Base-by-base conservation (phyloP, 2,113 vertebrate species). In the Leptobrachium ailaonicum region DNA sequence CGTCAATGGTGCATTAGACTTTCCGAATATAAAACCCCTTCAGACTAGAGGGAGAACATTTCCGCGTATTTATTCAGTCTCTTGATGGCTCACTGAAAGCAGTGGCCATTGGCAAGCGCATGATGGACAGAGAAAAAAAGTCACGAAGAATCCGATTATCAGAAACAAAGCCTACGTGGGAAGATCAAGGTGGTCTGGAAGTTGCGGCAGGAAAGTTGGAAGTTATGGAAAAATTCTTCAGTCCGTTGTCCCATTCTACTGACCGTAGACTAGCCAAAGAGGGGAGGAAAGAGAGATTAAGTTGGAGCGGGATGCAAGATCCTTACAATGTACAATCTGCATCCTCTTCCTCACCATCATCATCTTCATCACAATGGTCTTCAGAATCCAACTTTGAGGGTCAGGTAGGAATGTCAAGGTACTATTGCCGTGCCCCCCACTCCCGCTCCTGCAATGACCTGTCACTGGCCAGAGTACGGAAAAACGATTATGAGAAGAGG, bases 371-470 rank as follows among this genome's bases (percentile, higher is more conserved):
- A 0, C 86, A 84, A 69, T 94, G 90, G 90, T 87, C 88, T 58
- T 92, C 93, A 0, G 92, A 89, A 41, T 80, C 77, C 71, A 92
- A 90, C 79, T 83, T 85, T 2, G 86, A 89, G 40, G 71, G 44
- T 9, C 2, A 85, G 88, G 58, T 81, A 87, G 4, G 79, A 85
- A 9, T 75, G 70, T 78, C 84, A 69, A 6, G 82, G 68, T 58
- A 42, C 14, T 11, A 10, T 6, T 60, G 60, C 56, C 89, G 72
- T 54, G 80, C 89, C 6, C 84, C 79, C 47, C 87, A 93, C 72
- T 93, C 93, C 0, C 89, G 86, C 73, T 93, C 94, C 42, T 93
- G 92, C 12, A 81, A 69, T 62, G 79, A 81, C 43, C 64, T 81
- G 20, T 68, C 79, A n/a, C 14, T 14, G 2, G 71, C 5, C 44